A percentile compares a stretch with the other conserved stretches of the same genome.
Evolutionary conservation across 92 coral and sea anemone genomes (phyloP).

Genomic region (Nematostella vectensis): DNA sequence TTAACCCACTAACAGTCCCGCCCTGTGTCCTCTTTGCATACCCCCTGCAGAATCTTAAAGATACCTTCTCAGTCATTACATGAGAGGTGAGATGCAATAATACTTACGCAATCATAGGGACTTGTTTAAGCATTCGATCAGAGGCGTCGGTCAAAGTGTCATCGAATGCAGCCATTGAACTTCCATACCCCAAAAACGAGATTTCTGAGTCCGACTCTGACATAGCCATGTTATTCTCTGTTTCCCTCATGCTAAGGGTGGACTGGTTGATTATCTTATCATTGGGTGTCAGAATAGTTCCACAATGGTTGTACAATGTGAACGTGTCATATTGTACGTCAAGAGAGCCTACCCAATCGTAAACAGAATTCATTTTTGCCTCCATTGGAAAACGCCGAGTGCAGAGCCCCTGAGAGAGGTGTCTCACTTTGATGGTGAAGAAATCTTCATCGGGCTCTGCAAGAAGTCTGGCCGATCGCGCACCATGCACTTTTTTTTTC

Average conservation of each 20-base stretch:
- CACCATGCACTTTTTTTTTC: slow-evolving; percentile 41
- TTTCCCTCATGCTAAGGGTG: no score
- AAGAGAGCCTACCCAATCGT: not conserved
- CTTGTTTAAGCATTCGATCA: no score
- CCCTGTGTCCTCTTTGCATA: no score
- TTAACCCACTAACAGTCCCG: no score
- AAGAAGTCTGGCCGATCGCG: slow-evolving; percentile 52
- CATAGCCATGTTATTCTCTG: no score
- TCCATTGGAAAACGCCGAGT: not conserved
- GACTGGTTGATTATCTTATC: no score
- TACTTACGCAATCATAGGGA: no score
- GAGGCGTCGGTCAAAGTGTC: not conserved
- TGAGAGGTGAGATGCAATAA: no score
- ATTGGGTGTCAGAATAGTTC: no score
- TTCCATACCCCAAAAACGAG: not conserved
- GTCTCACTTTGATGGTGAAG: slow-evolving; percentile 34
- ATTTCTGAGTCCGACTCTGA: not conserved
- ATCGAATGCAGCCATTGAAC: not conserved
- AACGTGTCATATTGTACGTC: not conserved
- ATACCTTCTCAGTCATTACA: no score
- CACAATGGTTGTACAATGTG: not conserved
- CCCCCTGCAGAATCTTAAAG: no score
- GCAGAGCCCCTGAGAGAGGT: not conserved
- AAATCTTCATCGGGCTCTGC: slow-evolving; percentile 43
- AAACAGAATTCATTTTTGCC: not conserved